Evolutionary conservation across 2,888 invertebrate genomes (phyloP).

Genomic region (Bursaphelenchus okinawaensis): DNA sequence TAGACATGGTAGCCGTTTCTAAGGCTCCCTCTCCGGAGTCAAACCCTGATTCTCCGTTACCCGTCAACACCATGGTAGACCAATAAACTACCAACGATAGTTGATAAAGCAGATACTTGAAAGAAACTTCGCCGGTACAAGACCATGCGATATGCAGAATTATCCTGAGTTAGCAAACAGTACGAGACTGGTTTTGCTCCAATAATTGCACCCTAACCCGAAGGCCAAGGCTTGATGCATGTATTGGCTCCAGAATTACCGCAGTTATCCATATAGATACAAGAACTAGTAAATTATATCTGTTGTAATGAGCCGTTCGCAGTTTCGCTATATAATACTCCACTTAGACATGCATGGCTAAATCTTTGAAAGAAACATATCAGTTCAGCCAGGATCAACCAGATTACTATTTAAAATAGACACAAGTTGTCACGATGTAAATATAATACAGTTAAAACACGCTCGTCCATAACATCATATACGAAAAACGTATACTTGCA

Average conservation of each 20-base stretch:
- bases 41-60: conserved; percentile 73
- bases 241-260: conserved; percentile 70
- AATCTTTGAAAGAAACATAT: conserved; percentile 70
- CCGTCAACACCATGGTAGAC: conserved; percentile 68
- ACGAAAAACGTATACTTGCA: not conserved
- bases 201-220: conserved; percentile 62
- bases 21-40: conserved; percentile 71
- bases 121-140: conserved; percentile 65
- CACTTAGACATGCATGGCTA: conserved; percentile 69
- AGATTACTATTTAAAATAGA: conserved; percentile 39
- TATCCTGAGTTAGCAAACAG: conserved; percentile 58
- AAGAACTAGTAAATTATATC: conserved; percentile 57
- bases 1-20: conserved; percentile 70
- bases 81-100: conserved; percentile 68
- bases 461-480: not conserved
- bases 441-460: not conserved
- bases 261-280: conserved; percentile 65
- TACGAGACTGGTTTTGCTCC: conserved; percentile 61
- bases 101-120: conserved; percentile 70
- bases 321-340: conserved; percentile 50
- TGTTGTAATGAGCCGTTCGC: conserved; percentile 60
- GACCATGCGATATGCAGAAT: conserved; percentile 54
- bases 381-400: conserved; percentile 65
- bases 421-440: not conserved
- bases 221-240: conserved; percentile 61